These are phyloP conservation scores for Athene cunicularia DNA, from an alignment of 2,113 vertebrate species.

Conservation along the genomic window DNA sequence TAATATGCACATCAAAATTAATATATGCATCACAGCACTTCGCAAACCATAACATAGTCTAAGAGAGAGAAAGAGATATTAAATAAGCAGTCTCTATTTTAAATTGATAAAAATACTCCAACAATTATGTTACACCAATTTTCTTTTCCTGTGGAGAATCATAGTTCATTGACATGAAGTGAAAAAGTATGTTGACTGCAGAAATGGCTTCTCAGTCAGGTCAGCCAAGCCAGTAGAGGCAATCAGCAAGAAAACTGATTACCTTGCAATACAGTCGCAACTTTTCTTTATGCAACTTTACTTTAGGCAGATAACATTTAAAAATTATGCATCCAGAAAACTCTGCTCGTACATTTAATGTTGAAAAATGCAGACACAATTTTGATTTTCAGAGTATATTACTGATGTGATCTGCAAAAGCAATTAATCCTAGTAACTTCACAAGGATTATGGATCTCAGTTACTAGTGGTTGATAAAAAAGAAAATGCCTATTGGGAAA, in stretches of 20 bases:
- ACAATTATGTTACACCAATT: not conserved
- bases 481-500: not conserved
- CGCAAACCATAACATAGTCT: not conserved
- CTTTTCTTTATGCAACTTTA: not conserved
- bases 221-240: not conserved
- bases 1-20: slow-evolving; percentile 22
- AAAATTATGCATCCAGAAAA: not conserved
- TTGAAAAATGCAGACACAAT: not conserved
- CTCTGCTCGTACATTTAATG: not conserved
- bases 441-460: not conserved
- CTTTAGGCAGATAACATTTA: not conserved
- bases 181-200: not conserved
- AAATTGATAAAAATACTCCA: slow-evolving; percentile 36
- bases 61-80: slow-evolving; percentile 13
- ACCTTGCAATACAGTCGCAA: not conserved
- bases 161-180: not conserved
- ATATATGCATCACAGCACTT: slow-evolving; percentile 29
- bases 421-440: not conserved
- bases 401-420: not conserved
- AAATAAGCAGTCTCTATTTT: not conserved
- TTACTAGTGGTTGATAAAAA: not conserved
- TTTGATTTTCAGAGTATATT: not conserved
- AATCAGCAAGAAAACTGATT: not conserved
- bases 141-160: slow-evolving; percentile 9
- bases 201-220: not conserved